These are phyloP conservation scores for Gila orcuttii DNA, from an alignment of 2,113 vertebrate species.

Conservation along the genomic window DNA sequence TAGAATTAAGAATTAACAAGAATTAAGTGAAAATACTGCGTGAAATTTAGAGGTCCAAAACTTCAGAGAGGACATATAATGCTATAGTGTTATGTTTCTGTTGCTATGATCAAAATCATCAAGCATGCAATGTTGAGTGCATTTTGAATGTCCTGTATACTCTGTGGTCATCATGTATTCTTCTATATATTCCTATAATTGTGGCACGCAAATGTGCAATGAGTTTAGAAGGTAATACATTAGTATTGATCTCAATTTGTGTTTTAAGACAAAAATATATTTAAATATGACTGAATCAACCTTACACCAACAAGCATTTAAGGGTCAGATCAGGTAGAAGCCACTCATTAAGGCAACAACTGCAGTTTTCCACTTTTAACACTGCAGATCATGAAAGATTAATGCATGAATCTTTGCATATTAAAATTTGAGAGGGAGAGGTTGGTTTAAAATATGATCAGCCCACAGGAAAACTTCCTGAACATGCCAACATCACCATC, in stretches of 20 bases:
- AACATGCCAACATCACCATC: slow-evolving; percentile 63
- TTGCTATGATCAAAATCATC: neutral
- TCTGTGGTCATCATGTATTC: slow-evolving; percentile 2
- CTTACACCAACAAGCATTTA: neutral
- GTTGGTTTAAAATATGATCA: slow-evolving; percentile 77
- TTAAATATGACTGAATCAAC: neutral
- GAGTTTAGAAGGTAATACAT: neutral
- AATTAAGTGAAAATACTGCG: no score
- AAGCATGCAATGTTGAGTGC: neutral
- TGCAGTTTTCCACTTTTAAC: slow-evolving; percentile 4
- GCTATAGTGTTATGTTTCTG: neutral
- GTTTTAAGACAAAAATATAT: neutral
- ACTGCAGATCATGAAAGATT: slow-evolving; percentile 76
- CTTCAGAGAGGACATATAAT: neutral
- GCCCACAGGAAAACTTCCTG: slow-evolving; percentile 69
- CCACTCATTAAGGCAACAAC: neutral
- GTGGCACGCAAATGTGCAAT: neutral
- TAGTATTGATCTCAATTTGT: neutral
- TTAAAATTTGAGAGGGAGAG: slow-evolving; percentile 78
- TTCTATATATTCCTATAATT: neutral
- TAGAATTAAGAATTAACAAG: no score
- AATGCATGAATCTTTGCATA: slow-evolving; percentile 74
- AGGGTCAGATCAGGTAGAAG: neutral
- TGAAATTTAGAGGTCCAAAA: neutral
- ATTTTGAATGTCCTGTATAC: neutral